Conservation (phyloP, 2,797 vertebrate genomes). For the Pangasius mekongensis region DNA sequence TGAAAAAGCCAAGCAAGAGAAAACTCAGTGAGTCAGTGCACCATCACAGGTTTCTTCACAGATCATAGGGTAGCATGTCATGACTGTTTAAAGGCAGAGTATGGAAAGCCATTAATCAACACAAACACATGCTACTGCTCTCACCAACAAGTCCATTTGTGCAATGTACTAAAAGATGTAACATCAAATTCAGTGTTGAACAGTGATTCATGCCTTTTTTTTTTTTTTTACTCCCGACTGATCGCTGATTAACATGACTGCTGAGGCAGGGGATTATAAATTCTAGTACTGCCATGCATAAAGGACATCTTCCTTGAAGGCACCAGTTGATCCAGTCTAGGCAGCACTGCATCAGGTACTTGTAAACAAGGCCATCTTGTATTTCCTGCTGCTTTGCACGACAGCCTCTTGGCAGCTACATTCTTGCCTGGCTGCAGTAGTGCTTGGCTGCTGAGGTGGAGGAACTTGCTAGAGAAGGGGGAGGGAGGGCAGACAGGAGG, state of each 20-base stretch:
- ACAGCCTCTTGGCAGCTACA: slow-evolving; percentile 52
- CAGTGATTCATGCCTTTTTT: neutral
- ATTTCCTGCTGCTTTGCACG: slow-evolving; percentile 71
- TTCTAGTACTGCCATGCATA: neutral
- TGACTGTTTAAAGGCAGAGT: neutral
- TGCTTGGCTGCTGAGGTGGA: slow-evolving; percentile 38
- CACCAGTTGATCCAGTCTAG: slow-evolving; percentile 59
- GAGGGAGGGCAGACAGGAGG: slow-evolving; percentile 71
- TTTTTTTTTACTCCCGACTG: neutral
- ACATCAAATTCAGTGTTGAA: neutral
- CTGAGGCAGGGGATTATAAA: neutral
- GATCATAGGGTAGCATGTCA: slow-evolving; percentile 1
- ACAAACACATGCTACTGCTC: slow-evolving; percentile 29
- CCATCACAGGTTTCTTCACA: slow-evolving; percentile 5
- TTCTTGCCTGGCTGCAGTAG: slow-evolving; percentile 35
- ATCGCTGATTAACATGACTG: neutral
- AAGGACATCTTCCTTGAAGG: slow-evolving; percentile 38
- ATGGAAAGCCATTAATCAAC: slow-evolving; percentile 40
- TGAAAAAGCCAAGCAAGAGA: slow-evolving; percentile 36
- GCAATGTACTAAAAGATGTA: neutral
- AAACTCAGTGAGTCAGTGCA: neutral
- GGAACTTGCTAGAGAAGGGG: slow-evolving; percentile 44
- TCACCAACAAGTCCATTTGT: neutral
- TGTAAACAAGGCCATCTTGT: slow-evolving; percentile 72
- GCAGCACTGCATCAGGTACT: slow-evolving; percentile 58